Percentiles rank a stretch among this genome's conserved stretches.
Evolutionary conservation across 2,113 vertebrate genomes (phyloP).

Genomic region (Cathartes aura): DNA sequence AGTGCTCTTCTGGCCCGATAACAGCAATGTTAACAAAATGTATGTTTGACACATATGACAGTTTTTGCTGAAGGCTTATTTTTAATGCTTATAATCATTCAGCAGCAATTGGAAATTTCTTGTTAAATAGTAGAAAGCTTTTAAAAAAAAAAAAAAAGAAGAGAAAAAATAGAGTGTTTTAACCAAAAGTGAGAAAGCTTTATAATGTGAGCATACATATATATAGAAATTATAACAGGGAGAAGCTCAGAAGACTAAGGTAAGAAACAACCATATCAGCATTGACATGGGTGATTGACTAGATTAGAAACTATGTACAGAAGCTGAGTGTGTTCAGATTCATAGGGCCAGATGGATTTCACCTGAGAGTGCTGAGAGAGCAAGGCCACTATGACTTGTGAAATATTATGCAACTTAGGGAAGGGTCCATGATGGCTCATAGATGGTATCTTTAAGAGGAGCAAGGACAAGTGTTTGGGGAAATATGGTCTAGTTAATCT

Average conservation of each 20-base stretch:
- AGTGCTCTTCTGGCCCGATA: not conserved
- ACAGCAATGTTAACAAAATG: not conserved
- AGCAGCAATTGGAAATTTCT: not conserved
- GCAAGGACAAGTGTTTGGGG: not conserved
- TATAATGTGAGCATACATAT: not conserved
- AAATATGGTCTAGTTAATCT: not conserved
- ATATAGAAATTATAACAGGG: not conserved
- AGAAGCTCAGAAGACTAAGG: not conserved
- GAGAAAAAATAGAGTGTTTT: accelerated
- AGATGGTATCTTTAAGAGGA: not conserved
- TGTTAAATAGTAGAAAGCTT: not conserved
- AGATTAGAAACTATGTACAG: not conserved
- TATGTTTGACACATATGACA: not conserved
- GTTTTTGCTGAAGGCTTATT: not conserved
- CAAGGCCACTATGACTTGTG: not conserved
- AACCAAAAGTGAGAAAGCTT: not conserved
- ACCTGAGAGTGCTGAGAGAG: not conserved
- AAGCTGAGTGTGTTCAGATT: not conserved
- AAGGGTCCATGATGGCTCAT: not conserved
- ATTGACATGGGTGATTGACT: not conserved
- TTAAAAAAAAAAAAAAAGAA: not conserved
- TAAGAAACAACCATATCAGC: not conserved
- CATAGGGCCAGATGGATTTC: not conserved
- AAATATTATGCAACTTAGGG: not conserved
- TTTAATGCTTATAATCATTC: not conserved